Conservation (phyloP, 2,797 vertebrate species). For the Girardinus metallicus region DNA sequence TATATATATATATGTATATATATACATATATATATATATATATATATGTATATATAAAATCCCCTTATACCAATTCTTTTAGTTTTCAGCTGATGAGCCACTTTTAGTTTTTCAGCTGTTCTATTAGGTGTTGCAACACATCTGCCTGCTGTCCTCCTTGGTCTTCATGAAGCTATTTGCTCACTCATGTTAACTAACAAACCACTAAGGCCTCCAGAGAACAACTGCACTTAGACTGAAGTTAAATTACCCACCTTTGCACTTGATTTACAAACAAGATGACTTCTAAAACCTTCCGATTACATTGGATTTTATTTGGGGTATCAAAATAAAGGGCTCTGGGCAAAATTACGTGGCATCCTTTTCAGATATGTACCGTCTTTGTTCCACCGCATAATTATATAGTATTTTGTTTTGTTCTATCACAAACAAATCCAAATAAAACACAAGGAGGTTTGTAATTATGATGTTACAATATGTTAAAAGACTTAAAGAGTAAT, state of each 20-base stretch:
- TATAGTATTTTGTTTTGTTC: background rate
- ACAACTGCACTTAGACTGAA: background rate
- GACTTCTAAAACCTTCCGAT: background rate
- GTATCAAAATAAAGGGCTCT: background rate
- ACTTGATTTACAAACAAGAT: background rate
- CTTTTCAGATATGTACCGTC: background rate
- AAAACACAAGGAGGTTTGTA: background rate
- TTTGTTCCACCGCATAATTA: background rate
- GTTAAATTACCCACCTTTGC: background rate
- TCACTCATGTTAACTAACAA: background rate
- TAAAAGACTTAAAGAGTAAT: background rate
- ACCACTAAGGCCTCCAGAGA: background rate
- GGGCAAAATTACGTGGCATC: background rate
- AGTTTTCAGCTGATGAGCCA: background rate
- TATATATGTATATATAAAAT: too few relatives aligned
- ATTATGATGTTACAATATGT: background rate
- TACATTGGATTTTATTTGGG: background rate
- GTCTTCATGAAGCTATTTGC: background rate
- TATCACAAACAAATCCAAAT: background rate
- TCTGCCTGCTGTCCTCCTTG: background rate
- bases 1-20: too few relatives aligned
- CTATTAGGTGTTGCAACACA: background rate
- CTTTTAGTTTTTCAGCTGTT: too few relatives aligned
- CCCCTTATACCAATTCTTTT: background rate
- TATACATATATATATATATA: too few relatives aligned